Base-by-base conservation (phyloP, 2,113 vertebrate species). In the Mandrillus leucophaeus region DNA sequence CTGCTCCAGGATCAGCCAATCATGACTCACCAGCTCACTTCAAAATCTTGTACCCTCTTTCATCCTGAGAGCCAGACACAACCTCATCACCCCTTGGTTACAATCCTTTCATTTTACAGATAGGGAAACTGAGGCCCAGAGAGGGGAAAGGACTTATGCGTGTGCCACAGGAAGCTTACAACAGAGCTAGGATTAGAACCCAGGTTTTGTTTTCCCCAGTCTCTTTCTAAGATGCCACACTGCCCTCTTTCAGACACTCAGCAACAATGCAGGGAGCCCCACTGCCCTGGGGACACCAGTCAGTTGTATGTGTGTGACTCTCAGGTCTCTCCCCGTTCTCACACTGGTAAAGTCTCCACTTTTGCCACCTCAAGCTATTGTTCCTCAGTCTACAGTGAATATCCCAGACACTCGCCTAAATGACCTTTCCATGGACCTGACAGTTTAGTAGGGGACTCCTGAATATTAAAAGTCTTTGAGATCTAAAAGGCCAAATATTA, bases 401-500 rank as follows among this genome's bases (percentile, higher is more conserved):
- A 35, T 48, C 55, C 35, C 18, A 66, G 50, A 79, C 84, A 85
- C 55, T 95, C 50, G 57, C 48, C 92, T 95, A 85, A 59, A 38
- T 68, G 35, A 11, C 2, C 35, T 90, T 88, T 89, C 64, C 43
- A 83, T 20, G 61, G n/a, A 88, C 17, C 57, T 66, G 72, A 84
- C 43, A 73, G 93, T 91, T 93, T 92, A 72, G 43, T n/a, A 52
- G 52, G 18, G 68, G n/a, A 88, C 81, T 91, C 38, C 81, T 89
- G 90, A 90, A 79, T 82, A 79, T 72, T 80, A 93, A 93, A 88
- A 90, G 22, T 27, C 40, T 91, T 55, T 82, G 50, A 92, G 27
- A 66, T 52, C 16, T 45, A 90, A 90, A 79, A 94, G 18, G 8
- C 35, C 30, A 35, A 92, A 86, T 88, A 79, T 59, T 68, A 84